These are phyloP conservation scores for Drosophila bunnanda DNA, from an alignment of 2,888 invertebrate species.

Conservation along the genomic window DNA sequence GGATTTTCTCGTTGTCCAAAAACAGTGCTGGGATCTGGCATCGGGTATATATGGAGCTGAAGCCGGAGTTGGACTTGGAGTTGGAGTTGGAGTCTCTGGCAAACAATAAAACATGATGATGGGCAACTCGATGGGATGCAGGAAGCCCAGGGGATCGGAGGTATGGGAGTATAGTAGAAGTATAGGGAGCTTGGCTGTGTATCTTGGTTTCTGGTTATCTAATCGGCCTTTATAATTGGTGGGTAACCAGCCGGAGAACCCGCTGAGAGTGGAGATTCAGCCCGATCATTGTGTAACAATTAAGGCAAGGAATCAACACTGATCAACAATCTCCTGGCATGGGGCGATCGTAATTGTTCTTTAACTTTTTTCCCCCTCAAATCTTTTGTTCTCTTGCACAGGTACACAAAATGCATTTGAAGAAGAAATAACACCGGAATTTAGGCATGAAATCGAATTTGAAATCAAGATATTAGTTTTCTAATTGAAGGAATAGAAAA, in stretches of 20 bases:
- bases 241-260: conserved; percentile 62
- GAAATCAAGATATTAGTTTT: conserved; percentile 23
- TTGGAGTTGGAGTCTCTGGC: conserved; percentile 25
- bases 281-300: conserved; percentile 80
- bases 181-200: no score
- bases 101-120: conserved; percentile 75
- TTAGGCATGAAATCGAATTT: conserved; percentile 39
- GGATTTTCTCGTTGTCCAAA: conserved; percentile 34
- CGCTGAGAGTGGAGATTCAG: conserved; percentile 62
- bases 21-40: no score
- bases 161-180: conserved; percentile 27
- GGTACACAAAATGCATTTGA: conserved; percentile 24
- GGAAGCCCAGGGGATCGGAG: conserved; percentile 21
- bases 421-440: conserved; percentile 7
- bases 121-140: conserved; percentile 52
- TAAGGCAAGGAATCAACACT: conserved; percentile 70
- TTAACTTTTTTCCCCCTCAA: conserved; percentile 13
- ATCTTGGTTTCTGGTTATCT: conserved; percentile 69
- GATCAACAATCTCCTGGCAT: conserved; percentile 35
- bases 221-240: conserved; percentile 79
- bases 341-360: conserved; percentile 34
- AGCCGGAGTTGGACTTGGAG: conserved; percentile 10
- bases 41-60: background rate
- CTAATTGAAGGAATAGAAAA: conserved; percentile 12
- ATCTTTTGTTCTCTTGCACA: conserved; percentile 25